Conservation (phyloP, 2,113 vertebrate genomes). For the Antennarius striatus region DNA sequence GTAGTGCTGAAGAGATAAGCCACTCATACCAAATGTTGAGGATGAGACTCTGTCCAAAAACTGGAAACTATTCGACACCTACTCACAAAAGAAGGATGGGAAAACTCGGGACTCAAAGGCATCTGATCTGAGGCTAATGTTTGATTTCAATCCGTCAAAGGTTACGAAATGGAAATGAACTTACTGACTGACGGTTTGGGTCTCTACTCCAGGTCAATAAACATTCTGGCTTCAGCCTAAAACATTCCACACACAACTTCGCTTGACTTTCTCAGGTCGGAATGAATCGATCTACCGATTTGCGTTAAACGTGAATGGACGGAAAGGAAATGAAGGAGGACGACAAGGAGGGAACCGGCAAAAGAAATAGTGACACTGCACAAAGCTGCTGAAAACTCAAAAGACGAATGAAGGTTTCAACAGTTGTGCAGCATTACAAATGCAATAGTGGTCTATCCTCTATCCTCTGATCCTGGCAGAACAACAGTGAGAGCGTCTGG, state of each 20-base stretch:
- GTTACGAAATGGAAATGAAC: conserved; percentile 8
- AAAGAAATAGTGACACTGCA: conserved; percentile 62
- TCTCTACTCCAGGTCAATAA: conserved; percentile 1
- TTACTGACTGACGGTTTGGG: not conserved
- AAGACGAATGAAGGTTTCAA: conserved; percentile 74
- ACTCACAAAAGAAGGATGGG: conserved; percentile 38
- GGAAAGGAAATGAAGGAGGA: conserved; percentile 27
- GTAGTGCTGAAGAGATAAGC: conserved; percentile 78
- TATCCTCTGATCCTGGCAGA: conserved; percentile 80
- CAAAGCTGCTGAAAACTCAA: conserved; percentile 55
- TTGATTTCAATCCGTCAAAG: conserved; percentile 15
- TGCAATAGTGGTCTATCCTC: conserved; percentile 82
- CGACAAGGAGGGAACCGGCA: conserved; percentile 32
- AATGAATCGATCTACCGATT: conserved; percentile 10
- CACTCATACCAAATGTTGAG: conserved; percentile 72
- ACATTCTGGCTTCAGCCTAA: not conserved
- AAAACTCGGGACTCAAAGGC: conserved; percentile 16
- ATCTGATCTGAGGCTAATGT: conserved; percentile 9
- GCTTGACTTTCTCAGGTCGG: conserved; percentile 1
- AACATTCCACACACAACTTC: conserved; percentile 3
- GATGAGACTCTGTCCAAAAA: conserved; percentile 62
- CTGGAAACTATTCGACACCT: conserved; percentile 66
- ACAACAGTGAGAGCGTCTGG: conserved; percentile 80
- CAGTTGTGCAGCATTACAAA: conserved; percentile 83
- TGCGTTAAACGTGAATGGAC: conserved; percentile 16